A percentile compares a stretch with the other conserved stretches of the same genome.
Conservation (phyloP, 2,888 invertebrate species). For the Chalcis sispes region DNA sequence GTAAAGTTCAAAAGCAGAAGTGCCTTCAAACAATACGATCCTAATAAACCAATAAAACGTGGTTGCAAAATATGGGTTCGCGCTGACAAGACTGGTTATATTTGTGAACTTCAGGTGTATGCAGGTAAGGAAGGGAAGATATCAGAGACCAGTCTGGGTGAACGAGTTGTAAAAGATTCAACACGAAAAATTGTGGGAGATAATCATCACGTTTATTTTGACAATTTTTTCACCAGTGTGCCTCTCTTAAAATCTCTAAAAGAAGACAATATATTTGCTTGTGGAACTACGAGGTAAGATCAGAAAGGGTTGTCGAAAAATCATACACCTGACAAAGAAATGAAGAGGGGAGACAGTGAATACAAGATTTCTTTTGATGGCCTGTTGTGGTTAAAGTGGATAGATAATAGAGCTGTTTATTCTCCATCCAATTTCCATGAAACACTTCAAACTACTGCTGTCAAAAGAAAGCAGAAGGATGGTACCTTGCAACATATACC, state of each 20-base stretch:
- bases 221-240: neutral
- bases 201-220: constrained; percentile 3
- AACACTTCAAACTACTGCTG: constrained; percentile 46
- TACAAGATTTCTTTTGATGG: constrained; percentile 59
- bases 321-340: constrained; percentile 61
- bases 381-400: constrained; percentile 57
- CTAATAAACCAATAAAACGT: constrained; percentile 46
- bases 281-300: neutral
- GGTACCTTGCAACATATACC: neutral
- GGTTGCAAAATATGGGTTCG: constrained; percentile 47
- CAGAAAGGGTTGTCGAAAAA: constrained; percentile 61
- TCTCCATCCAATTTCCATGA: constrained; percentile 61
- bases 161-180: neutral
- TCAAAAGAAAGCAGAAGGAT: neutral
- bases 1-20: constrained; percentile 21
- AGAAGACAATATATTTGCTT: constrained; percentile 1
- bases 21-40: neutral
- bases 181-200: neutral
- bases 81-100: constrained; percentile 1
- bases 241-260: neutral
- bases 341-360: constrained; percentile 61
- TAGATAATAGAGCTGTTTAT: constrained; percentile 62
- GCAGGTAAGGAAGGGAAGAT: neutral
- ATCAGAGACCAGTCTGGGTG: neutral
- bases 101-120: neutral